phyloP scores from a whole-genome alignment of 2,113 vertebrate genomes.

The Chloropsis cyanopogon region DNA sequence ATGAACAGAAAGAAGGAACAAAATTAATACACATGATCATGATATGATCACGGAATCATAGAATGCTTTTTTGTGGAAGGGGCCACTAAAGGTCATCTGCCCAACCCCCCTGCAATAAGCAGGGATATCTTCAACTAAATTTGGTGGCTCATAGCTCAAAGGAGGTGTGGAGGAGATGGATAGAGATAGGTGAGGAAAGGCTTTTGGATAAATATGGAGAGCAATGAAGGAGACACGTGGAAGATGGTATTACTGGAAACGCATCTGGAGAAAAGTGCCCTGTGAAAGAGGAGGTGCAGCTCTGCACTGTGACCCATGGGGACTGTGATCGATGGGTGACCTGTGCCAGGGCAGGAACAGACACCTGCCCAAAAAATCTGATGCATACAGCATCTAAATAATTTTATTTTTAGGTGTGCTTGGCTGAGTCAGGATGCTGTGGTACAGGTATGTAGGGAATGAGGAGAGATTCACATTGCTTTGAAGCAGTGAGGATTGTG shows the following conservation, averaged over 20 bases:
- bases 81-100: no score
- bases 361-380: background rate
- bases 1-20: background rate
- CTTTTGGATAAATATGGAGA: background rate
- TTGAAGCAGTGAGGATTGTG: background rate
- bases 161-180: background rate
- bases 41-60: background rate
- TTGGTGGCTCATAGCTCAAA: background rate
- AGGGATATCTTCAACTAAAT: background rate
- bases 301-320: no score
- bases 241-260: background rate
- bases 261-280: background rate
- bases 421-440: background rate
- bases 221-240: background rate
- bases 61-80: background rate
- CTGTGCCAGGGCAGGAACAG: background rate
- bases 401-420: background rate
- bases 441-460: background rate
- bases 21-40: background rate
- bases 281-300: background rate
- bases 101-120: accelerated
- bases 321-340: background rate
- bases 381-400: background rate
- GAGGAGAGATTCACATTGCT: background rate
- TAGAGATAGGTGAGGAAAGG: background rate